These are phyloP conservation scores for Adelphocoris suturalis DNA, from an alignment of 2,888 invertebrate genomes.

Conservation along the genomic window DNA sequence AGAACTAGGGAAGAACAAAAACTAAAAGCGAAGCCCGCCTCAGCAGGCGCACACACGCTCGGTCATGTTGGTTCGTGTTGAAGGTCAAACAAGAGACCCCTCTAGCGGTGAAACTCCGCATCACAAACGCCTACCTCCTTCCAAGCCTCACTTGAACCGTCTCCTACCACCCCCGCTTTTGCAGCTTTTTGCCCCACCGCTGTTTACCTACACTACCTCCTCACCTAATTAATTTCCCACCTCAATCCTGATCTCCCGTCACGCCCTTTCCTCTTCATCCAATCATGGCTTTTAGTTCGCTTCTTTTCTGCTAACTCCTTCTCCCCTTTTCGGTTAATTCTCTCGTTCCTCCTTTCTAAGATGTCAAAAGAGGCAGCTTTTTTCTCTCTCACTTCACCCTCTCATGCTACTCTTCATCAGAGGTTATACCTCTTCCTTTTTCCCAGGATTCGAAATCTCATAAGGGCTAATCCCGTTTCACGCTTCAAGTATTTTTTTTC, in stretches of 20 bases:
- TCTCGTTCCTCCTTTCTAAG: background rate
- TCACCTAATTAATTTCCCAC: constrained; percentile 65
- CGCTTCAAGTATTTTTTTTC: background rate
- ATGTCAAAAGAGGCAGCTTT: constrained; percentile 20
- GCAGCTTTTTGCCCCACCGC: background rate
- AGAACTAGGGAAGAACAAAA: constrained; percentile 26
- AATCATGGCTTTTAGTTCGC: constrained; percentile 52
- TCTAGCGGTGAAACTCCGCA: background rate
- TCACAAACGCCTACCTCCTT: background rate
- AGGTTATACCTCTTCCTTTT: background rate
- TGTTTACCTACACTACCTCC: constrained; percentile 27
- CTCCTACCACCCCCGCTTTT: background rate
- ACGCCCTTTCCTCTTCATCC: constrained; percentile 62
- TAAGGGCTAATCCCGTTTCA: constrained; percentile 44
- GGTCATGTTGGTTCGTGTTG: constrained; percentile 32
- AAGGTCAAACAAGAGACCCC: background rate
- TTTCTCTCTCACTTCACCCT: background rate
- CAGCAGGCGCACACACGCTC: background rate
- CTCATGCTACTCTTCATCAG: background rate
- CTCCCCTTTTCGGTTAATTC: constrained; percentile 48
- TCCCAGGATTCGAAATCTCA: constrained; percentile 5
- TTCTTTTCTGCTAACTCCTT: constrained; percentile 32
- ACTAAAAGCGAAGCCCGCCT: constrained; percentile 12
- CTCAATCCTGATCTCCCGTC: constrained; percentile 61
- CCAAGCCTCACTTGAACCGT: background rate